These are phyloP conservation scores for Hemibagrus wyckioides DNA, from an alignment of 2,113 vertebrate species.

Conservation along the genomic window DNA sequence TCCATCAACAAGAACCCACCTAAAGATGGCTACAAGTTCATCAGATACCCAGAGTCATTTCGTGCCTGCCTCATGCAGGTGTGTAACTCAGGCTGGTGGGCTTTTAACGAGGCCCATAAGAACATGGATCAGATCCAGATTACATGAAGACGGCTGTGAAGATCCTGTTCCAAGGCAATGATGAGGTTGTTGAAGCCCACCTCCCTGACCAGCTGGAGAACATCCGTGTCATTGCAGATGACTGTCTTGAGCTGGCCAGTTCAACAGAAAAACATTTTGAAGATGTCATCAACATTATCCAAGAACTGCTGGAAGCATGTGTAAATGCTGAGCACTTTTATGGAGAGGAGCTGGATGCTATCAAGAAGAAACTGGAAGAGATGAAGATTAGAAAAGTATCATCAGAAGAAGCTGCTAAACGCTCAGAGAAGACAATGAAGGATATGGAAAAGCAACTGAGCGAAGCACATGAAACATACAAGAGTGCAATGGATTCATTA, in stretches of 20 bases:
- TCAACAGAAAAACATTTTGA: constrained; percentile 11
- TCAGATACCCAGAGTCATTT: constrained; percentile 59
- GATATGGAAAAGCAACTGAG: too few species aligned
- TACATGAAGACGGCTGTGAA: constrained; percentile 54
- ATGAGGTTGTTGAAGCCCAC: constrained; percentile 40
- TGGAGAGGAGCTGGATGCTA: background rate
- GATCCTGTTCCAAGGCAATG: constrained; percentile 49
- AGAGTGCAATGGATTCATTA: too few species aligned
- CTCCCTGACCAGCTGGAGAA: constrained; percentile 57
- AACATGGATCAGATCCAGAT: constrained; percentile 61
- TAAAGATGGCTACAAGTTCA: constrained; percentile 46
- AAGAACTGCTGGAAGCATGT: constrained; percentile 46
- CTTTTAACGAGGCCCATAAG: constrained; percentile 40
- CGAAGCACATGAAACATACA: too few species aligned
- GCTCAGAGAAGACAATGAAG: background rate
- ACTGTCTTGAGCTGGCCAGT: constrained; percentile 29
- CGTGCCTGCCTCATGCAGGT: constrained; percentile 56
- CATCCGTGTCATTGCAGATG: constrained; percentile 49
- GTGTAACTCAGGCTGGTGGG: constrained; percentile 45
- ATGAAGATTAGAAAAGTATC: constrained; percentile 16
- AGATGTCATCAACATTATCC: constrained; percentile 42
- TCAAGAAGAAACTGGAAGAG: constrained; percentile 7
- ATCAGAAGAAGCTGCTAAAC: constrained; percentile 17
- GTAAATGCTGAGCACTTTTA: constrained; percentile 6
- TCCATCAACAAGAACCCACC: constrained; percentile 55